Evolutionary conservation across 2,797 vertebrate genomes (phyloP).

Genomic region (Labroides dimidiatus): DNA sequence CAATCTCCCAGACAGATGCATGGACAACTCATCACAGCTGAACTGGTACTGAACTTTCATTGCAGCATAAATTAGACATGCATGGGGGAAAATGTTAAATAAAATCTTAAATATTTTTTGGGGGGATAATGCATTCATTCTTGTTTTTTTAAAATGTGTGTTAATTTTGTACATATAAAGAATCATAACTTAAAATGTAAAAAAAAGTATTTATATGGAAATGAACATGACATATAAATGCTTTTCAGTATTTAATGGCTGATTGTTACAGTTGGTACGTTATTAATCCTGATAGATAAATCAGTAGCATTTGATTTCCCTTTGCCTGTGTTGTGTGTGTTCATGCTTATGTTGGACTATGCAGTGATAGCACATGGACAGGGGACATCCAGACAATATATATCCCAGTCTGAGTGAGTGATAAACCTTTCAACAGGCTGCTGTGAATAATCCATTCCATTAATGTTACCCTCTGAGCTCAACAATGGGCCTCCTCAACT

Average conservation of each 20-base stretch:
- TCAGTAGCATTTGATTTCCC: conserved; percentile 12
- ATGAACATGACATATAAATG: too few species aligned
- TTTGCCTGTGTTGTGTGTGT: conserved; percentile 11
- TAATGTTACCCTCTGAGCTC: conserved; percentile 63
- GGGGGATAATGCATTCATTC: too few species aligned
- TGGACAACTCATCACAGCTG: conserved; percentile 18
- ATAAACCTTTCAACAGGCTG: conserved; percentile 77
- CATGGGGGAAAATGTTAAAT: conserved; percentile 4
- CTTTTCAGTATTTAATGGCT: too few species aligned
- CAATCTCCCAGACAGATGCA: conserved; percentile 62
- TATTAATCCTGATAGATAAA: conserved; percentile 7
- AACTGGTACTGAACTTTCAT: conserved; percentile 30
- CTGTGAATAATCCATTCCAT: conserved; percentile 78
- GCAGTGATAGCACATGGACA: conserved; percentile 43
- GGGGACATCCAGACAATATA: conserved; percentile 58
- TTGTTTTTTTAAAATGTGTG: not conserved
- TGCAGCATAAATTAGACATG: not conserved
- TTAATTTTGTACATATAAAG: too few species aligned
- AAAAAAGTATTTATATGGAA: too few species aligned
- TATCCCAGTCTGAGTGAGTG: conserved; percentile 69
- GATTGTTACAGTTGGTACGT: conserved; percentile 33
- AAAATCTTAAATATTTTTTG: too few species aligned
- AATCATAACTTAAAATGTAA: too few species aligned
- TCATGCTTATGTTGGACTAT: conserved; percentile 20
- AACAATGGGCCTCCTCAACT: conserved; percentile 70